Evolutionary conservation across 2,113 vertebrate species (phyloP).

Genomic region (Hassar affinis): DNA sequence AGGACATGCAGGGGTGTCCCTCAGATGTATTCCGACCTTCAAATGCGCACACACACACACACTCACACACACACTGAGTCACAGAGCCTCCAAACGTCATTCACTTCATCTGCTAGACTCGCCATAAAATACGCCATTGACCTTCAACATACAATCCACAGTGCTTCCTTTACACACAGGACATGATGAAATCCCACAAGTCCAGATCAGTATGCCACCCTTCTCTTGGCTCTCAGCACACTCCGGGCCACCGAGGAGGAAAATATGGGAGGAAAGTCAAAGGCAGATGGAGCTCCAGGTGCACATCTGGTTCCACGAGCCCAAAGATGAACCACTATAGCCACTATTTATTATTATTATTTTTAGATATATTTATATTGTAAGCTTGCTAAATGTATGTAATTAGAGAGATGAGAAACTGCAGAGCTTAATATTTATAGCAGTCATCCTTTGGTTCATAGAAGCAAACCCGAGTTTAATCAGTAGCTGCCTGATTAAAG

Average conservation of each 20-base stretch:
- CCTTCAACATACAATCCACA: not conserved
- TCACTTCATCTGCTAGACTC: not conserved
- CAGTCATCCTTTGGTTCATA: conserved; percentile 73
- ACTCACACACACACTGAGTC: conserved; percentile 17
- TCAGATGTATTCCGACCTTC: conserved; percentile 60
- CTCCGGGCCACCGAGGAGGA: conserved; percentile 14
- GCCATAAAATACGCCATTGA: not conserved
- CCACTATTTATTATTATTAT: not conserved
- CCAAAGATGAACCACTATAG: conserved; percentile 71
- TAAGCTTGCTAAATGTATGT: not conserved
- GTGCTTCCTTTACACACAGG: not conserved
- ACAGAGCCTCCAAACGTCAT: not conserved
- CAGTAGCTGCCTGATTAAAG: conserved; percentile 78
- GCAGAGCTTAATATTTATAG: conserved; percentile 53
- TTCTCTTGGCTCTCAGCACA: not conserved
- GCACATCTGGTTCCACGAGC: conserved; percentile 72
- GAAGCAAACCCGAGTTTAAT: conserved; percentile 74
- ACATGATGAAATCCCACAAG: not conserved
- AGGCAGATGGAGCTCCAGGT: conserved; percentile 69
- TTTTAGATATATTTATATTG: not conserved
- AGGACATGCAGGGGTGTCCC: conserved; percentile 24
- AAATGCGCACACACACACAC: conserved; percentile 17
- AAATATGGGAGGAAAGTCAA: conserved; percentile 60
- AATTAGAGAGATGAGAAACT: not conserved
- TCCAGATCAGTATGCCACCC: not conserved